Base-by-base conservation (phyloP, 2,113 vertebrate genomes). In the Eurypyga helias region DNA sequence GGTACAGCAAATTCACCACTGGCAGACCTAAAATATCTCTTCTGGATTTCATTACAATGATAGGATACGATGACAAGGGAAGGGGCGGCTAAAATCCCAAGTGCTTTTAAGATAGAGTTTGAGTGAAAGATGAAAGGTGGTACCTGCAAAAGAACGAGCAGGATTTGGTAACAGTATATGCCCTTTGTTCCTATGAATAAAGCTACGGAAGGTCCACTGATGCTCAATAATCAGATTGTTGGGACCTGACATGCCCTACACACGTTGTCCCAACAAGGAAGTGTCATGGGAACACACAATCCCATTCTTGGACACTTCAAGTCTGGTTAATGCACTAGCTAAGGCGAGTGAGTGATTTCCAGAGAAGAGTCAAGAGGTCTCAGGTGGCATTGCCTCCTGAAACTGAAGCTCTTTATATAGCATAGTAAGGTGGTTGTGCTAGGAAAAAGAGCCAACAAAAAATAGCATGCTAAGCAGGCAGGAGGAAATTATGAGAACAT, bases 201-300 rank as follows among this genome's bases (percentile, higher is more conserved):
- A 5, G 17, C n/a, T 73, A 73, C 25, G 69, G 55, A 57, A 60
- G 10, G 45, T 73, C 49, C 54, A 29, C 49, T 67, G 60, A 67
- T 41, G 31, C 21, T 58, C 33, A 54, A 25, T 11, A 29, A 16
- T 18, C 13, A 51, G 31, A 28, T 77, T 62, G 23, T 31, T 57
- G 21, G 58, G 77, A 78, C 36, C 45, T 64, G 65, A 58, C 43
- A 71, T 61, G 31, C 20, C 20, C 52, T 62, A 34, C 17, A 18
- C 21, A 24, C 1, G 1, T 31, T 55, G 17, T 82, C 46, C 23
- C 0, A 0, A 38, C 20, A 46, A 49, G n/a, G 7, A 64, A 33
- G 33, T 62, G 29, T 66, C 41, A 36, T 36, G 29, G 31, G 11
- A 67, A 79, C 24, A 46, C 33, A 31, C 13, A 45, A 7, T 51